These are phyloP conservation scores for Drosophila anomelani DNA, from an alignment of 2,888 invertebrate species.

Conservation along the genomic window DNA sequence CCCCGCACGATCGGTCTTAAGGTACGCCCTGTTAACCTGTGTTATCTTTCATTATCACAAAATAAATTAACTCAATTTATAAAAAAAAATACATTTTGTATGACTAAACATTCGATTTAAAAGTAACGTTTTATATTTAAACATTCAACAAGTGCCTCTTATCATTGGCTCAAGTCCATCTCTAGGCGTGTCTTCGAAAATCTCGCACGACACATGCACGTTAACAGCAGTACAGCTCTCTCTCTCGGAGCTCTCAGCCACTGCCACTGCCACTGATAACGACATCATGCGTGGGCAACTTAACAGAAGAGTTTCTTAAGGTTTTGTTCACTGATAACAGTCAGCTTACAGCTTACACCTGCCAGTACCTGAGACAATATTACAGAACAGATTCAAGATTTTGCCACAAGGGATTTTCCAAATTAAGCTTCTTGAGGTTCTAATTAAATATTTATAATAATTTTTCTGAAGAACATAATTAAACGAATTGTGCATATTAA, in stretches of 20 bases:
- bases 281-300: background rate
- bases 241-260: background rate
- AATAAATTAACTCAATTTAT: background rate
- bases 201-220: background rate
- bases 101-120: background rate
- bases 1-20: background rate
- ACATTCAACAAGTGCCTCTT: background rate
- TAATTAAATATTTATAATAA: too few relatives aligned
- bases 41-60: background rate
- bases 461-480: too few relatives aligned
- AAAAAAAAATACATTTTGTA: background rate
- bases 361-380: background rate
- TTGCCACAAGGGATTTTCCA: background rate
- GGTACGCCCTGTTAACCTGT: background rate
- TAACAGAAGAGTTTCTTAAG: background rate
- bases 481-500: too few relatives aligned
- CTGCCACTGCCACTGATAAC: constrained; percentile 5
- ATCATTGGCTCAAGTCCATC: background rate
- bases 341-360: background rate
- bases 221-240: background rate
- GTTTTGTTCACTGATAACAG: background rate
- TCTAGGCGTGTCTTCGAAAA: constrained; percentile 5
- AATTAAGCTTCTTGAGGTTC: background rate
- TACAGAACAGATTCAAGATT: background rate
- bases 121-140: background rate